Conservation (phyloP, 2,888 invertebrate species). For the Leptinotarsa peninsularis region DNA sequence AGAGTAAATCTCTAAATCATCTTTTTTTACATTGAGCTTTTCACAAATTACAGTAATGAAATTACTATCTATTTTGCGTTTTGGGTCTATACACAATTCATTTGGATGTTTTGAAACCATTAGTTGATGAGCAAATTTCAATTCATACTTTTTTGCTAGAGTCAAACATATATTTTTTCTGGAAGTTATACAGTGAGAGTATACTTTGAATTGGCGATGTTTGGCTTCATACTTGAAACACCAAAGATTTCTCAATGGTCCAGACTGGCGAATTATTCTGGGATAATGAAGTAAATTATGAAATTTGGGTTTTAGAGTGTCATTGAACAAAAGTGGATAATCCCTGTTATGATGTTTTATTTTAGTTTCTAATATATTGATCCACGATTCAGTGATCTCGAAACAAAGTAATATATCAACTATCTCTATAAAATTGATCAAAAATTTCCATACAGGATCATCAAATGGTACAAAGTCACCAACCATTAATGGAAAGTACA, state of each 20-base stretch:
- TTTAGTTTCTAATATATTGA: too few relatives aligned
- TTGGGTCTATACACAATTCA: not conserved
- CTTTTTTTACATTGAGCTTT: not conserved
- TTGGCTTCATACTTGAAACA: slow-evolving; percentile 49
- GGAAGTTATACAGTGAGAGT: slow-evolving; percentile 51
- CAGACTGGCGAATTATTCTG: slow-evolving; percentile 37
- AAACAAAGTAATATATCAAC: slow-evolving; percentile 47
- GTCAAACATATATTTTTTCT: slow-evolving; percentile 52
- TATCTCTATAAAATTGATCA: slow-evolving; percentile 49
- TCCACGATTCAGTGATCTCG: slow-evolving; percentile 24
- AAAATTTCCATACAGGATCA: slow-evolving; percentile 49
- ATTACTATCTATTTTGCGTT: not conserved
- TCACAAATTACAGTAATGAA: not conserved
- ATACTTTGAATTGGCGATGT: slow-evolving; percentile 49
- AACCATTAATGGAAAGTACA: slow-evolving; percentile 49
- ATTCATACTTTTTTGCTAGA: slow-evolving; percentile 37
- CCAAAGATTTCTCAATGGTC: slow-evolving; percentile 36
- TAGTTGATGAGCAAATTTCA: slow-evolving; percentile 26
- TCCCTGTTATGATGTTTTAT: too few relatives aligned
- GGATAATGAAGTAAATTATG: slow-evolving; percentile 51
- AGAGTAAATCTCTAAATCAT: not conserved
- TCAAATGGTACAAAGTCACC: slow-evolving; percentile 50
- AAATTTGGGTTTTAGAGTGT: slow-evolving; percentile 51
- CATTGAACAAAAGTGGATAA: slow-evolving; percentile 32
- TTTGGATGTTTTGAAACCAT: not conserved